phyloP scores from a whole-genome alignment of 2,113 vertebrate species.

The Columbina picui region DNA sequence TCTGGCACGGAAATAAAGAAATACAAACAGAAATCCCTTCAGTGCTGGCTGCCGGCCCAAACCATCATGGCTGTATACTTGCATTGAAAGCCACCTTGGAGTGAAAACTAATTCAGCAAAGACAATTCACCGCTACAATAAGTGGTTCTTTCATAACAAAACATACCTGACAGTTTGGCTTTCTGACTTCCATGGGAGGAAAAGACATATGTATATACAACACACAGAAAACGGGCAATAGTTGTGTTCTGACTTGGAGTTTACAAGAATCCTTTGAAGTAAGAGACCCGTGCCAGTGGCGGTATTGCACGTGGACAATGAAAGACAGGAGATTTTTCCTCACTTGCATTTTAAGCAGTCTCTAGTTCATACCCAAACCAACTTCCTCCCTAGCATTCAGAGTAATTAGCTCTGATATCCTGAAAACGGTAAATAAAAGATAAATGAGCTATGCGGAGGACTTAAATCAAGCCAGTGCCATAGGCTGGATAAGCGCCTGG shows the following conservation, averaged over 20 bases:
- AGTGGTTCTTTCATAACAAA: background rate
- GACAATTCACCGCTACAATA: constrained; percentile 8
- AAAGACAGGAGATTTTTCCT: background rate
- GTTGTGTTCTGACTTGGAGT: background rate
- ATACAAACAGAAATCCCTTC: constrained; percentile 5
- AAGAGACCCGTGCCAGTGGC: background rate
- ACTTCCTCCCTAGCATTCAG: background rate
- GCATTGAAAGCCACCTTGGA: background rate
- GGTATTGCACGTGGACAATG: rapidly evolving
- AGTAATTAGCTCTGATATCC: constrained; percentile 11
- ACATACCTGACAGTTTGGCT: background rate
- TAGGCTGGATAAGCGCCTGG: background rate
- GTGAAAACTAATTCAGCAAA: constrained; percentile 30
- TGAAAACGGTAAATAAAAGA: background rate
- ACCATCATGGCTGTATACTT: constrained; percentile 21
- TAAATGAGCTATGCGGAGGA: background rate
- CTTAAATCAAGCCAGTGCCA: background rate
- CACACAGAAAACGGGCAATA: background rate
- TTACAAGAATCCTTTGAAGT: background rate
- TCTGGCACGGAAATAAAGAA: constrained; percentile 50
- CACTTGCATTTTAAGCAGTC: background rate
- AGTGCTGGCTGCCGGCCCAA: constrained; percentile 26
- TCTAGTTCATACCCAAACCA: background rate
- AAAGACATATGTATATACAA: background rate
- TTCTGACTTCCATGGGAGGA: background rate